These are phyloP conservation scores for Sebastes alutus DNA, from an alignment of 2,797 vertebrate genomes.

Conservation along the genomic window DNA sequence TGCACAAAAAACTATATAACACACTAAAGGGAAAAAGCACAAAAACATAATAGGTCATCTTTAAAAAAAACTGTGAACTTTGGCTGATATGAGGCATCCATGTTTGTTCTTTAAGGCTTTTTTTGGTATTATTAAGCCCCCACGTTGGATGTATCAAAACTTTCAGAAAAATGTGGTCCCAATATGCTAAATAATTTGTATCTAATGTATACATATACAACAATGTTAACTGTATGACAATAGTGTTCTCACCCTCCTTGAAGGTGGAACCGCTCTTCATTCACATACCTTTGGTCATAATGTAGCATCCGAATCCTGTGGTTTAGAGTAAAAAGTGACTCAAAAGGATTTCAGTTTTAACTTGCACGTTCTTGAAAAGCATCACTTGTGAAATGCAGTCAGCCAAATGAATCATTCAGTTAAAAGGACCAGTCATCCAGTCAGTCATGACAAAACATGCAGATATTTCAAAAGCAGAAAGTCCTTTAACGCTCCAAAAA, in stretches of 20 bases:
- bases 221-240: neutral
- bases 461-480: slow-evolving; percentile 4
- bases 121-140: neutral
- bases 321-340: neutral
- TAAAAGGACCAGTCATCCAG: neutral
- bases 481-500: neutral
- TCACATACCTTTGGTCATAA: neutral
- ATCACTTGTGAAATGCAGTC: neutral
- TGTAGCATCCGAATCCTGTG: neutral
- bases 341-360: neutral
- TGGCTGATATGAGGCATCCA: neutral
- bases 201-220: no score
- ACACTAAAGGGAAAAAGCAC: no score
- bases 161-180: neutral
- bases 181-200: neutral
- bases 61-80: neutral
- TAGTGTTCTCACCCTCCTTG: neutral
- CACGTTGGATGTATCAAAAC: neutral
- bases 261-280: neutral
- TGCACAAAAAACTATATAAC: no score
- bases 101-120: neutral
- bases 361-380: neutral
- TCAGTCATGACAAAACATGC: neutral
- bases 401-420: neutral
- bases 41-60: no score